A percentile compares a stretch with the other conserved stretches of the same genome.
Evolutionary conservation across 2,888 invertebrate species (phyloP).

Genomic region (Dolichopus griseipennis): DNA sequence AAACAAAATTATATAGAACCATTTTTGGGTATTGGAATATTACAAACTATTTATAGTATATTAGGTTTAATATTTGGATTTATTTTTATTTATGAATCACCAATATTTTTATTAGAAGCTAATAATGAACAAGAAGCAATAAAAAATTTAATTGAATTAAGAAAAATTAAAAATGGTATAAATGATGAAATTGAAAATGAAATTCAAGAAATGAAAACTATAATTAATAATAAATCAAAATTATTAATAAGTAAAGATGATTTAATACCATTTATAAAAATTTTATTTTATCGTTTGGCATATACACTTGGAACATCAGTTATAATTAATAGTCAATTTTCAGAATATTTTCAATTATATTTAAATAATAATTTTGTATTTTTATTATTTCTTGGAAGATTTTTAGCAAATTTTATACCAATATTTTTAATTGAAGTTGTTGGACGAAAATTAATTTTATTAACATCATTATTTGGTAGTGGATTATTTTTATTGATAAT

Average conservation of each 20-base stretch:
- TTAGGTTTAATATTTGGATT: conserved; percentile 24
- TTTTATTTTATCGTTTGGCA: background rate
- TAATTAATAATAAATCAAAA: background rate
- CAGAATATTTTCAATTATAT: background rate
- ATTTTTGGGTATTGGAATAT: conserved; percentile 20
- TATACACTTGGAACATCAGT: background rate
- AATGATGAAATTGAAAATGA: background rate
- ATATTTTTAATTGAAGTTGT: background rate
- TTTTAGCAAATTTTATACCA: background rate
- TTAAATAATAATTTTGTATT: background rate
- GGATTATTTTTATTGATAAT: background rate
- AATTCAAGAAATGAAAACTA: background rate
- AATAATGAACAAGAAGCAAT: conserved; percentile 30
- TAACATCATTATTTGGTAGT: background rate
- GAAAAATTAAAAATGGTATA: background rate
- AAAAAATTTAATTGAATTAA: conserved; percentile 28
- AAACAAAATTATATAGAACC: background rate
- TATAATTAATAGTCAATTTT: background rate
- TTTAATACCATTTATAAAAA: background rate
- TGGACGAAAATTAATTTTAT: background rate
- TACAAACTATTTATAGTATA: conserved; percentile 26
- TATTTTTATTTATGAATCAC: conserved; percentile 30
- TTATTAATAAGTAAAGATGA: background rate
- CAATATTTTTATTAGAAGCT: conserved; percentile 28
- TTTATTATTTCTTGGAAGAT: background rate